These are phyloP conservation scores for Isichthys henryi DNA, from an alignment of 2,113 vertebrate species.

Conservation along the genomic window DNA sequence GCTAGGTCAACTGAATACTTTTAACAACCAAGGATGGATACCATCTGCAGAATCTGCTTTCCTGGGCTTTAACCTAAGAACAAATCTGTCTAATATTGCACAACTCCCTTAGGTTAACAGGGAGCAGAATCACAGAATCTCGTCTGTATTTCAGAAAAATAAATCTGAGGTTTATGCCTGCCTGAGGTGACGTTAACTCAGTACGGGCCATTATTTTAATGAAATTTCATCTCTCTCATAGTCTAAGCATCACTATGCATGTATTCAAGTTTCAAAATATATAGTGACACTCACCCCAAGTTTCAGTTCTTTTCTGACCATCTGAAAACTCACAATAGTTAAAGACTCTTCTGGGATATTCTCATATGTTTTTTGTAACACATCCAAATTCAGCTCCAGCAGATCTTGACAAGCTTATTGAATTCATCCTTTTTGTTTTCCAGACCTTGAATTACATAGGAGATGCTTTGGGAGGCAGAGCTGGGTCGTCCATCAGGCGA, in stretches of 20 bases:
- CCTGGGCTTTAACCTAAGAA: neutral
- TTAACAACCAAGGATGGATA: neutral
- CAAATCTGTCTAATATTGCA: neutral
- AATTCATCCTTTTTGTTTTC: neutral
- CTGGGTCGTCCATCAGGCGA: neutral
- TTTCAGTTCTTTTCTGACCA: neutral
- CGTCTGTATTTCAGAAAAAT: neutral
- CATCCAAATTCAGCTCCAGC: neutral
- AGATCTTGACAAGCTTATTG: neutral
- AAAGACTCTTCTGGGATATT: neutral
- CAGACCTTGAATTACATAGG: neutral
- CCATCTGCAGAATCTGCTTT: neutral
- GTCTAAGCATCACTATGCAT: neutral
- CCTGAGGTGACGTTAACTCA: neutral
- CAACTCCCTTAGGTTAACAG: neutral
- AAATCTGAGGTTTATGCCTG: neutral
- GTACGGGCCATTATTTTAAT: neutral
- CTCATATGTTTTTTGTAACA: neutral
- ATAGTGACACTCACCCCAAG: neutral
- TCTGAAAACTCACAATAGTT: neutral
- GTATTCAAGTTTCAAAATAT: neutral
- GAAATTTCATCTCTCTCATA: neutral
- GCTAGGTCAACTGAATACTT: neutral
- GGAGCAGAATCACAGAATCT: neutral
- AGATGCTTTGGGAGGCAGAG: neutral